Conservation (phyloP, 2,888 invertebrate genomes). For the Pelosia muscerda region DNA sequence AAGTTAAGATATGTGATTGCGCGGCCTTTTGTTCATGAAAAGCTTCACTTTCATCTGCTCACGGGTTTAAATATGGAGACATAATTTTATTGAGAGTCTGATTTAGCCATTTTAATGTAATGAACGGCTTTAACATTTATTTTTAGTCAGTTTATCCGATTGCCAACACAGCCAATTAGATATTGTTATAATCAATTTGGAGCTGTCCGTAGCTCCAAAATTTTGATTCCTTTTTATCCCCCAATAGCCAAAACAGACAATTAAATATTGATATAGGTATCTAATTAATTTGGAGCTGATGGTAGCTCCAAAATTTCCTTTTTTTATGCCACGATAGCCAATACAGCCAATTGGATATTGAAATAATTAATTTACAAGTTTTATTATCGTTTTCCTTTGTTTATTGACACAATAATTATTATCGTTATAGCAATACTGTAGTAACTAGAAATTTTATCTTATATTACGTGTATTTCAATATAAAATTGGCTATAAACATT, state of each 20-base stretch:
- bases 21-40: not conserved
- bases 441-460: not conserved
- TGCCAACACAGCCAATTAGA: too few species aligned
- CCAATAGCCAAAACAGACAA: too few species aligned
- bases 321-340: not conserved
- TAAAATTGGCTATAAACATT: constrained; percentile 14
- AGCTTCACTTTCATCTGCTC: not conserved
- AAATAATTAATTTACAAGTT: not conserved
- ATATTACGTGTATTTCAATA: constrained; percentile 8
- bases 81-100: not conserved
- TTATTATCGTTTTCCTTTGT: not conserved
- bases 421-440: not conserved
- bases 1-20: not conserved
- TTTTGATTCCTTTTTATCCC: not conserved
- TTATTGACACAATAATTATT: not conserved
- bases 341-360: not conserved
- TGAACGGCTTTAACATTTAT: too few species aligned
- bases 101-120: not conserved
- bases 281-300: too few species aligned
- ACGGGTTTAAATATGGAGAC: not conserved
- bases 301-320: not conserved
- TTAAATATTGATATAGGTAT: too few species aligned
- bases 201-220: too few species aligned
- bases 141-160: too few species aligned
- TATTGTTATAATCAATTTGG: too few species aligned